Evolutionary conservation across 2,797 vertebrate genomes (phyloP), one percentile per base, ranked within the genome.

Genomic region (Aphelocoma californica): DNA sequence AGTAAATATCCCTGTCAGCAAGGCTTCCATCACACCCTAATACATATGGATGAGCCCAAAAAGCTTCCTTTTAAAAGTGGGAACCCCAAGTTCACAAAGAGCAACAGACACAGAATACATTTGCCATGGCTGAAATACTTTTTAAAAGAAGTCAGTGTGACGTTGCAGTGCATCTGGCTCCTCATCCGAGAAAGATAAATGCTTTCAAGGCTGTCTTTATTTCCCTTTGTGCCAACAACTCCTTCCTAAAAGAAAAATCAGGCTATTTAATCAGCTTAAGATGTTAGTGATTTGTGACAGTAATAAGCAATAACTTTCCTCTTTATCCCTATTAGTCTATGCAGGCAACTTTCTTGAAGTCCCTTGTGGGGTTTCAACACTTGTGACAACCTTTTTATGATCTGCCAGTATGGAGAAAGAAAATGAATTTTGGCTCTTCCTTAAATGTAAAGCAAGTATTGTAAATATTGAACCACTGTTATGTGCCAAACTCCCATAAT

Each of bases 401-500:
- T 88, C 82, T 93, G 31, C 64, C 84, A 89, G 32, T 60, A 57
- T 45, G 60, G 73, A 81, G 54, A 91, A 87, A 88, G 62, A 51
- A 91, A 64, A 86, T 64, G 45, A 92, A 58, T 84, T 95, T 91
- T 93, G 71, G 45, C 77, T 88, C 74, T 86, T 88, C 81, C 78
- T 82, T 75, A 36, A 91, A 90, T 67, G 67, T 75, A 87, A 87
- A 93, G 86, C 45, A 51, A 90, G 36, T 77, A 86, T 38, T 94
- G 92, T 96, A 97, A 95, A 97, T 96, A 91, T 80, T 93, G 88
- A 92, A 92, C 53, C 19, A 69, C 72, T 81, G 48, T 80, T 62
- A 73, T 48, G 25, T 74, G 88, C 88, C 88, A 87, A 28, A 81
- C 47, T 95, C 80, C 45, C 58, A 53, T 67, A 87, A 92, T 88